These are phyloP conservation scores for Zootermopsis nevadensis DNA, from an alignment of 2,888 invertebrate species.

Conservation along the genomic window DNA sequence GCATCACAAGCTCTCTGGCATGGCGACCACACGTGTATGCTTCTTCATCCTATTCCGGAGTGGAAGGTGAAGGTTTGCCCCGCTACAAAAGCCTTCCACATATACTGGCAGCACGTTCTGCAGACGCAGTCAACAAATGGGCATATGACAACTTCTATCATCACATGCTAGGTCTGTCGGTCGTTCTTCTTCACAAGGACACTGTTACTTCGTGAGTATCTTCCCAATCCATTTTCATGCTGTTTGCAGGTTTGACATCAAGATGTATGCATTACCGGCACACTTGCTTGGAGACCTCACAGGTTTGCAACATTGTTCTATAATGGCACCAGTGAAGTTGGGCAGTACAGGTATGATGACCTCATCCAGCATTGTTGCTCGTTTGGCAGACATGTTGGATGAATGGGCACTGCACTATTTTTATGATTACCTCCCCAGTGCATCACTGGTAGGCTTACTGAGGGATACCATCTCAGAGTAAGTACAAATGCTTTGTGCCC, in stretches of 20 bases:
- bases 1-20: slow-evolving; percentile 80
- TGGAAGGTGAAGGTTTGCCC: slow-evolving; percentile 65
- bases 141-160: slow-evolving; percentile 70
- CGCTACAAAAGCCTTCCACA: slow-evolving; percentile 65
- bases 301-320: not conserved
- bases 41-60: slow-evolving; percentile 68
- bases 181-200: slow-evolving; percentile 79
- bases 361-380: not conserved
- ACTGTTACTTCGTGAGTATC: slow-evolving; percentile 72
- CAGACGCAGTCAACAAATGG: slow-evolving; percentile 71
- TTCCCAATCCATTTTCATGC: not conserved
- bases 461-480: slow-evolving; percentile 3
- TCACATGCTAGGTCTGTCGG: slow-evolving; percentile 72
- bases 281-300: not conserved
- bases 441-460: not conserved
- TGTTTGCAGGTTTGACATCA: not conserved
- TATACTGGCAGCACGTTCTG: slow-evolving; percentile 63
- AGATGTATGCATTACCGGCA: not conserved
- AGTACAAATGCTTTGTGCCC: not conserved
- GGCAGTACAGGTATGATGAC: not conserved
- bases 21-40: slow-evolving; percentile 78
- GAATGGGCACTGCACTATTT: not conserved
- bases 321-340: slow-evolving; percentile 8
- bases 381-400: slow-evolving; percentile 9
- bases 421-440: not conserved